These are phyloP conservation scores for Gambusia holbrooki DNA, from an alignment of 2,113 vertebrate species.

Conservation along the genomic window DNA sequence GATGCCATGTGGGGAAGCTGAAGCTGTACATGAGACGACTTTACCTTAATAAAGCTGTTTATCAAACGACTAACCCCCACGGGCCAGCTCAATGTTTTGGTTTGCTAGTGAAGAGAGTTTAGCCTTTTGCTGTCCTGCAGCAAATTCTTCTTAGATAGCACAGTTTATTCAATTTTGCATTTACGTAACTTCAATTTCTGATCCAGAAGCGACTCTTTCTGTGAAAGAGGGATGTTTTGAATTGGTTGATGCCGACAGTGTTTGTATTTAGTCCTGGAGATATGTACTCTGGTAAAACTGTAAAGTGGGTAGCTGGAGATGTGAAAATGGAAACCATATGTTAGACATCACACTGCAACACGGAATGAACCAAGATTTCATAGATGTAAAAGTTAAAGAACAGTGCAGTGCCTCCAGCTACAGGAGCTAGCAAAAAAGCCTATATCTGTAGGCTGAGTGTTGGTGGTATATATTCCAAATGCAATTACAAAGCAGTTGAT, in stretches of 20 bases:
- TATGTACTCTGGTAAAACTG: slow-evolving; percentile 1
- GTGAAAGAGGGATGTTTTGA: slow-evolving; percentile 16
- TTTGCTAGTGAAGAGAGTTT: slow-evolving; percentile 22
- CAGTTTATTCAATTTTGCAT: slow-evolving; percentile 44
- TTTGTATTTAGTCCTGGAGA: slow-evolving; percentile 6
- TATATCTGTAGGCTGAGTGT: no score
- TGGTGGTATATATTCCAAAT: no score
- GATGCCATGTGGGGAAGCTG: slow-evolving; percentile 22
- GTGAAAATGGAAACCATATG: no score
- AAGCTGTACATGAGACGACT: slow-evolving; percentile 10
- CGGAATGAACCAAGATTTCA: no score
- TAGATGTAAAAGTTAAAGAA: no score
- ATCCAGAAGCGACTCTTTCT: slow-evolving; percentile 37
- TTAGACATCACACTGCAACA: not conserved
- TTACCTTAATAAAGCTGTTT: slow-evolving; percentile 12
- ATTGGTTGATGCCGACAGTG: not conserved
- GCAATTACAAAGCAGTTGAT: no score
- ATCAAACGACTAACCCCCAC: not conserved
- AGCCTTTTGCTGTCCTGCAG: slow-evolving; percentile 22
- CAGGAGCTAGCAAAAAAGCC: no score
- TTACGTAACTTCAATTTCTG: slow-evolving; percentile 29
- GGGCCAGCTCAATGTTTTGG: slow-evolving; percentile 1
- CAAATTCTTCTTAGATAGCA: slow-evolving; percentile 34
- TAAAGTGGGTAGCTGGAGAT: no score
- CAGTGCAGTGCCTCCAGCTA: no score